A percentile compares a stretch with the other conserved stretches of the same genome.
Conservation (phyloP, 2,797 vertebrate species). For the Sebastes jordani region DNA sequence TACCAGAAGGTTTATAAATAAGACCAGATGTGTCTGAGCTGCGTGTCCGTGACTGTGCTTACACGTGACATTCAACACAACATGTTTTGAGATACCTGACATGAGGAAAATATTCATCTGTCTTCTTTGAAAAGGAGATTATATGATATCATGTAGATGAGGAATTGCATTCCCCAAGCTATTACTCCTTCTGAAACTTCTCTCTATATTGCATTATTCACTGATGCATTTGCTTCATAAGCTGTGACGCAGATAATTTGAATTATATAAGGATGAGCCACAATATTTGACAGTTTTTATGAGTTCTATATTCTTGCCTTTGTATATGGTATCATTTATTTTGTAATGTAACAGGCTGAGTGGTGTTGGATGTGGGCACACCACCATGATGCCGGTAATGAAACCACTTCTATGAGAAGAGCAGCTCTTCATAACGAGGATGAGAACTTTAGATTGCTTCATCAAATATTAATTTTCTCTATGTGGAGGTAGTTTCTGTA, state of each 20-base stretch:
- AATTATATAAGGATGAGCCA: slow-evolving; percentile 29
- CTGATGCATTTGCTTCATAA: slow-evolving; percentile 14
- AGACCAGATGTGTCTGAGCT: background rate
- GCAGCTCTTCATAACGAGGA: background rate
- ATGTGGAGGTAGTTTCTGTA: background rate
- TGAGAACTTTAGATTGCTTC: slow-evolving; percentile 7
- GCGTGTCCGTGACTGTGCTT: background rate
- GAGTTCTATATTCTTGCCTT: background rate
- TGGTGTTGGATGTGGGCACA: background rate
- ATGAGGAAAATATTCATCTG: slow-evolving; percentile 28
- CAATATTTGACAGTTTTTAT: slow-evolving; percentile 28
- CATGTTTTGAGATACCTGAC: slow-evolving; percentile 12
- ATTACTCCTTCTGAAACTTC: slow-evolving; percentile 21
- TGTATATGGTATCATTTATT: slow-evolving; percentile 31
- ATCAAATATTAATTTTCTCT: slow-evolving; percentile 43
- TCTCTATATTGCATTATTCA: slow-evolving; percentile 30
- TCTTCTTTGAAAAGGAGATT: slow-evolving; percentile 22
- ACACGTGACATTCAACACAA: background rate
- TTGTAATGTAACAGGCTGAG: background rate
- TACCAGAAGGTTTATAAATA: slow-evolving; percentile 4
- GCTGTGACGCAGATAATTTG: slow-evolving; percentile 16
- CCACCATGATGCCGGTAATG: background rate
- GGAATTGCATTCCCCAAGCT: slow-evolving; percentile 1
- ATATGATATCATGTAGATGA: slow-evolving; percentile 5
- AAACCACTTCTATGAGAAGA: background rate